phyloP scores from a whole-genome alignment of 2,888 invertebrate species.

The Rhodophaea formosa region DNA sequence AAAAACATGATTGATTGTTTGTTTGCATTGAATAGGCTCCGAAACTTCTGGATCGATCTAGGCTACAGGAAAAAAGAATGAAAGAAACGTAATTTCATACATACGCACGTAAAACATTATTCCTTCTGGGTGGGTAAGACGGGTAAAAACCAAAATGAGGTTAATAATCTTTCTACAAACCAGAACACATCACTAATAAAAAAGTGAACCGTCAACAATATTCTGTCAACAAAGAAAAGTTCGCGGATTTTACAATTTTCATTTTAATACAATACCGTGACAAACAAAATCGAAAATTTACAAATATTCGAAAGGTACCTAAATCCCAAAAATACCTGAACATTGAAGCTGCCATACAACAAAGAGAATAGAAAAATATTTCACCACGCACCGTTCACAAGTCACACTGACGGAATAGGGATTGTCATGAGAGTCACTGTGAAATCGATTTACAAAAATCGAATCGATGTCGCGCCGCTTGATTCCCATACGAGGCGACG shows the following conservation, averaged over 20 bases:
- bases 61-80: no score
- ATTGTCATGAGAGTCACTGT: constrained; percentile 26
- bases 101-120: no score
- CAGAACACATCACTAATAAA: neutral
- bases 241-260: neutral
- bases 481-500: constrained; percentile 63
- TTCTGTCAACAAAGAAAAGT: neutral
- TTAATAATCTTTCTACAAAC: no score
- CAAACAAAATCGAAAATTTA: neutral
- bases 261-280: neutral
- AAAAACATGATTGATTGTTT: no score
- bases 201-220: neutral
- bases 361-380: neutral
- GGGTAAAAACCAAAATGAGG: no score
- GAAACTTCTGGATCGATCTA: no score
- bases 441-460: constrained; percentile 26
- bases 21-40: no score
- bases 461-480: constrained; percentile 50
- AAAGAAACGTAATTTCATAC: no score
- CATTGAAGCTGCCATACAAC: neutral
- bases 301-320: neutral
- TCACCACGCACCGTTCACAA: neutral
- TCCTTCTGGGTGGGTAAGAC: no score
- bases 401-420: constrained; percentile 20
- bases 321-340: neutral